Conservation (phyloP, 1,140 invertebrate genomes). For the Ceratosolen solmsi region DNA sequence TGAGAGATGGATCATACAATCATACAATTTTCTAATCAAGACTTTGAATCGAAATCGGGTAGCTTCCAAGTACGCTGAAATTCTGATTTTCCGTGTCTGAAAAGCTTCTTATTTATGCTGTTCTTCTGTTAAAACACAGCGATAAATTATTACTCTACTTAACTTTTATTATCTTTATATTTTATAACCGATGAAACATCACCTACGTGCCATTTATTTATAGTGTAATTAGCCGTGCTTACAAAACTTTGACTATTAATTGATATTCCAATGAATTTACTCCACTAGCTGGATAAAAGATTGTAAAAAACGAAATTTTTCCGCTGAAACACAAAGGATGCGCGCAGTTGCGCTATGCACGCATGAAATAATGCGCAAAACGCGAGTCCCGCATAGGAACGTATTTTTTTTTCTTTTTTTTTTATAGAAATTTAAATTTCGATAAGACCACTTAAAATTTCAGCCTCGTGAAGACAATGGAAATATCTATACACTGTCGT, state of each 20-base stretch:
- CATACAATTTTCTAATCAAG: neutral
- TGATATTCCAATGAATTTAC: too few species aligned
- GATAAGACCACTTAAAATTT: neutral
- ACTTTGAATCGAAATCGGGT: neutral
- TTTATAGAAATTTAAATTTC: neutral
- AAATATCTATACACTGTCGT: neutral
- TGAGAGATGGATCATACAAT: neutral
- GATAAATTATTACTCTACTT: conserved; percentile 12
- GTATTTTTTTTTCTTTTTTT: too few species aligned
- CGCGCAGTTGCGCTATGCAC: neutral
- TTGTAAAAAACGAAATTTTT: too few species aligned
- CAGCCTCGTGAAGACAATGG: neutral
- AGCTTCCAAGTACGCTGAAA: neutral
- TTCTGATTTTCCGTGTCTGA: neutral
- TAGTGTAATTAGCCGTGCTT: too few species aligned
- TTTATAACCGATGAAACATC: neutral
- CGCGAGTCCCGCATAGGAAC: neutral
- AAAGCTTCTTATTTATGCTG: neutral
- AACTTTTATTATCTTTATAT: neutral
- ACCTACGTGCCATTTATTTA: neutral
- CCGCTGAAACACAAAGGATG: neutral
- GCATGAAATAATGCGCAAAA: neutral
- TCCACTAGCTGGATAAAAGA: too few species aligned
- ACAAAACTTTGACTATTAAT: too few species aligned
- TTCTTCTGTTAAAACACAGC: neutral